phyloP scores from a whole-genome alignment of 2,888 invertebrate genomes.

The Polydrusus tereticollis region DNA sequence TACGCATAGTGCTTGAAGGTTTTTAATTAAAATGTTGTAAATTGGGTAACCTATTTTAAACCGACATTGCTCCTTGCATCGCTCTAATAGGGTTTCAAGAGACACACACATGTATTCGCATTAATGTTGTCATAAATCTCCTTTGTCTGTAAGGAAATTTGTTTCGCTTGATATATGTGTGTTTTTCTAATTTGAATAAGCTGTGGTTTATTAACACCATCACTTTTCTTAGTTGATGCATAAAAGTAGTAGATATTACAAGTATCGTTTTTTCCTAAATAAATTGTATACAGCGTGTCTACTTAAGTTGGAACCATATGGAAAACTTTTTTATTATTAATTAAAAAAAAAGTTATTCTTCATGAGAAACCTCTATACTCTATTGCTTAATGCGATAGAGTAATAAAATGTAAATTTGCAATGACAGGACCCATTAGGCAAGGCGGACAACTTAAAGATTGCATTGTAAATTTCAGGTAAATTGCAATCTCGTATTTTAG shows the following conservation, averaged over 20 bases:
- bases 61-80: conserved; percentile 16
- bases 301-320: too few species aligned
- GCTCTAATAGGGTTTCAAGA: conserved; percentile 32
- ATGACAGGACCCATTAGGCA: too few species aligned
- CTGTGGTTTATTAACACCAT: conserved; percentile 11
- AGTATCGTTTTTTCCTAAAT: too few species aligned
- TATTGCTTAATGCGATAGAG: too few species aligned
- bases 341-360: too few species aligned
- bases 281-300: too few species aligned
- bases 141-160: conserved; percentile 26
- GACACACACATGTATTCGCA: conserved; percentile 37
- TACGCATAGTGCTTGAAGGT: conserved; percentile 34
- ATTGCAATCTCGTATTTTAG: too few species aligned
- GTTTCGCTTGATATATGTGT: conserved; percentile 19
- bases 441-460: too few species aligned
- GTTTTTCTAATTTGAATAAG: conserved; percentile 19
- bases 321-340: too few species aligned
- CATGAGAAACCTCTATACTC: too few species aligned
- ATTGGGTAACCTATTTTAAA: conserved; percentile 48
- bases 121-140: conserved; percentile 32
- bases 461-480: too few species aligned
- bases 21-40: conserved; percentile 46
- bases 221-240: conserved; percentile 7
- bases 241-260: neutral
- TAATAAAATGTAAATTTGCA: too few species aligned